phyloP scores from a whole-genome alignment of 2,797 vertebrate species.

The Botia almorhae region DNA sequence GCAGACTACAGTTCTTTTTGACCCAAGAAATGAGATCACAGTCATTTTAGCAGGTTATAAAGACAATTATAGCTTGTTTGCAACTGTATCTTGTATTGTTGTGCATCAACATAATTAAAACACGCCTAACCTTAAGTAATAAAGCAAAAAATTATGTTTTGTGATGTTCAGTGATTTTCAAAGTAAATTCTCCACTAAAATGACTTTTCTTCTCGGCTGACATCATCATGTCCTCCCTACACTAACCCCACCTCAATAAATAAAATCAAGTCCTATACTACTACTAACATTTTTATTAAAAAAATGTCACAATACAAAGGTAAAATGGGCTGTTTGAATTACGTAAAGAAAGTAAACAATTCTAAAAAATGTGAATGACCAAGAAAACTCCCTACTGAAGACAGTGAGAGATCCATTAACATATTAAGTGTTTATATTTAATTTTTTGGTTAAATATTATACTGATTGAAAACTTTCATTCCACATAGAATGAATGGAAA shows the following conservation, averaged over 20 bases:
- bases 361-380: too few species aligned
- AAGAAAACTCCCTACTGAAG: neutral
- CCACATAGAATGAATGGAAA: slow-evolving; percentile 1
- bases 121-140: neutral
- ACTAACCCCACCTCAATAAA: neutral
- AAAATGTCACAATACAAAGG: neutral
- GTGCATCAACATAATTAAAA: too few species aligned
- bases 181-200: too few species aligned
- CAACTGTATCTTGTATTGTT: too few species aligned
- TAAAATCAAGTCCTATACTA: neutral
- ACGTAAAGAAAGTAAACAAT: neutral
- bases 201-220: neutral
- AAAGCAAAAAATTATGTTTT: neutral
- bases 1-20: neutral
- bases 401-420: neutral
- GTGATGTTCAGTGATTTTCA: too few species aligned
- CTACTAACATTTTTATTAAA: neutral
- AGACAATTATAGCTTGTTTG: too few species aligned
- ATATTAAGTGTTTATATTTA: neutral
- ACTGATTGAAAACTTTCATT: neutral
- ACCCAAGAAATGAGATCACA: neutral
- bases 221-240: neutral
- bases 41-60: neutral
- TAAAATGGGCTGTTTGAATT: neutral
- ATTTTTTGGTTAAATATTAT: slow-evolving; percentile 4